Evolutionary conservation across 2,888 invertebrate species (phyloP).

Genomic region (Charanyca ferruginea): DNA sequence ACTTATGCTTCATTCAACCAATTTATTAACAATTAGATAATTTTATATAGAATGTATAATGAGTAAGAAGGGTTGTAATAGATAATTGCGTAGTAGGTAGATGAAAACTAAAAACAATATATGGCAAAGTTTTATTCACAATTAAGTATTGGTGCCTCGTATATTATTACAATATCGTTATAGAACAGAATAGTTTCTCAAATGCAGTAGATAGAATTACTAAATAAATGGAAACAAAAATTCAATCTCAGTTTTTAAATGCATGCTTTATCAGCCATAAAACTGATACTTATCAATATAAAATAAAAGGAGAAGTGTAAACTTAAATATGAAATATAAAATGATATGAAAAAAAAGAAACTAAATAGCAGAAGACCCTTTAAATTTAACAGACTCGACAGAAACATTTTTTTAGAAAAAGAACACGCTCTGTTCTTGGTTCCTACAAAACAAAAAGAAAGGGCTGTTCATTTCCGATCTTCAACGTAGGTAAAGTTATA

Average conservation of each 20-base stretch:
- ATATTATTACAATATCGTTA: constrained; percentile 66
- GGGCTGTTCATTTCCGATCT: neutral
- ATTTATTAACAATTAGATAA: constrained; percentile 29
- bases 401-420: neutral
- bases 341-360: neutral
- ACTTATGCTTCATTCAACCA: constrained; percentile 31
- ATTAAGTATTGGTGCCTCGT: constrained; percentile 83
- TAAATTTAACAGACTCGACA: neutral
- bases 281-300: constrained; percentile 30
- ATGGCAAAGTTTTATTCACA: constrained; percentile 76
- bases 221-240: constrained; percentile 53
- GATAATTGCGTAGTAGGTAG: neutral
- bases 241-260: constrained; percentile 56
- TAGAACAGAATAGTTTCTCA: constrained; percentile 58
- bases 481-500: constrained; percentile 5
- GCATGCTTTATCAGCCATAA: constrained; percentile 48
- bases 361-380: neutral
- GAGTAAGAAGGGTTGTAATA: neutral
- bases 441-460: constrained; percentile 4
- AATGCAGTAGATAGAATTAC: constrained; percentile 53
- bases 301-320: constrained; percentile 44
- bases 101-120: constrained; percentile 38
- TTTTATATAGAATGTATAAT: constrained; percentile 4
- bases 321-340: constrained; percentile 28
- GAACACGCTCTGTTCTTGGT: neutral